A percentile compares a stretch with the other conserved stretches of the same genome.
phyloP scores from a whole-genome alignment of 2,888 invertebrate species.

The Micoletzkya japonica region DNA sequence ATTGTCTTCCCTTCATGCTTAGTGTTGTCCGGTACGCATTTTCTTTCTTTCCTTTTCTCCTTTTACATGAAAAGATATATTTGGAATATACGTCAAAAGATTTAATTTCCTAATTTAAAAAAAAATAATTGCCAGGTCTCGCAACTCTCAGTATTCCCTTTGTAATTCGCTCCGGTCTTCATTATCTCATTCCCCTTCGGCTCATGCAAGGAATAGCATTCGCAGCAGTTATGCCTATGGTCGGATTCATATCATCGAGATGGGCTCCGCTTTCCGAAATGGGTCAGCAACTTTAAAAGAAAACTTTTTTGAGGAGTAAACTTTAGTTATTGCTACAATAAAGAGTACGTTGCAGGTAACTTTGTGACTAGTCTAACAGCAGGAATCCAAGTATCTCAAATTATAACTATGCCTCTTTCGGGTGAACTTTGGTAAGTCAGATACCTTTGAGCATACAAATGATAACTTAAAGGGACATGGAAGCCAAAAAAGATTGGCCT shows the following conservation, averaged over 20 bases:
- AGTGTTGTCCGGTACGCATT: background rate
- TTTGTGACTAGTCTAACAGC: constrained; percentile 45
- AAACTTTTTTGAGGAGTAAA: background rate
- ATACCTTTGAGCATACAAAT: too few relatives aligned
- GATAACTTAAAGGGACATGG: too few relatives aligned
- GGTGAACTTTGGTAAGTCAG: constrained; percentile 43
- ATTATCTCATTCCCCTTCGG: constrained; percentile 7
- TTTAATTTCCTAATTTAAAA: too few relatives aligned
- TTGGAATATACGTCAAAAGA: too few relatives aligned
- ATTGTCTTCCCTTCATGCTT: constrained; percentile 3
- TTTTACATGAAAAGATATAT: too few relatives aligned
- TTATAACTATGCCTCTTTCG: constrained; percentile 48
- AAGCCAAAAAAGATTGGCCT: too few relatives aligned
- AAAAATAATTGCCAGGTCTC: too few relatives aligned
- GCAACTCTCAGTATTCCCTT: constrained; percentile 13
- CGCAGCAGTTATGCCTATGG: constrained; percentile 44
- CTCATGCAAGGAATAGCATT: constrained; percentile 37
- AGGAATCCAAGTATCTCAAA: constrained; percentile 46
- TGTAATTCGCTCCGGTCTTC: background rate
- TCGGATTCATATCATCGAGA: constrained; percentile 42
- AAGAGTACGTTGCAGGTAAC: constrained; percentile 34
- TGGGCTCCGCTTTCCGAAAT: constrained; percentile 49
- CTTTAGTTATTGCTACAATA: background rate
- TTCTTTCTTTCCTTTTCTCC: too few relatives aligned
- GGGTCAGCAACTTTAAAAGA: constrained; percentile 29